Evolutionary conservation across 2,797 vertebrate genomes (phyloP).

Genomic region (Streptopelia turtur): DNA sequence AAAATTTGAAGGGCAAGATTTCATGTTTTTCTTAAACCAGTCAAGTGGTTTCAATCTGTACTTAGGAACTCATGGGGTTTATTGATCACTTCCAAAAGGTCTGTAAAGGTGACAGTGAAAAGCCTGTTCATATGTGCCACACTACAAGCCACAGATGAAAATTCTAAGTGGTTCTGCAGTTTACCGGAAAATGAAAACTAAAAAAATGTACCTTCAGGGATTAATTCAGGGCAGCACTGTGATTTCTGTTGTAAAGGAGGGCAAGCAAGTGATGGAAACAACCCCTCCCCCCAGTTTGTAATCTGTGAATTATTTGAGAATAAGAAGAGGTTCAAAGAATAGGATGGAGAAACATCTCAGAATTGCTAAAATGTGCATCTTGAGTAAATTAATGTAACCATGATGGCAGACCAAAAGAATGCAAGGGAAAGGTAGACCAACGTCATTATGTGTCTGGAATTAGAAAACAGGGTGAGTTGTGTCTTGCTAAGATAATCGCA

Average conservation of each 20-base stretch:
- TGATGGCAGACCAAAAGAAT: background rate
- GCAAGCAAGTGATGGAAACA: background rate
- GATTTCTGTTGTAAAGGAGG: background rate
- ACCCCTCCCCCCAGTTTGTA: background rate
- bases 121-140: background rate
- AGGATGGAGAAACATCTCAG: background rate
- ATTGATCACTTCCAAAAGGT: background rate
- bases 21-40: background rate
- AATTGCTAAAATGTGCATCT: background rate
- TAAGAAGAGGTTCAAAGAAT: background rate
- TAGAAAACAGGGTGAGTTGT: background rate
- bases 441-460: background rate
- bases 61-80: background rate
- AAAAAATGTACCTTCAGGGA: background rate
- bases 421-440: background rate
- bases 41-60: background rate
- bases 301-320: background rate
- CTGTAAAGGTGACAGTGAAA: background rate
- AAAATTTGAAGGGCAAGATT: background rate
- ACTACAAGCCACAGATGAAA: background rate
- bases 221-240: background rate
- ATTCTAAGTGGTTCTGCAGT: background rate
- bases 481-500: background rate
- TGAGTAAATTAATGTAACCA: background rate
- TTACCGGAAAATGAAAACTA: background rate